These are phyloP conservation scores for Discoglossus pictus DNA, from an alignment of 2,797 vertebrate species.

Conservation along the genomic window DNA sequence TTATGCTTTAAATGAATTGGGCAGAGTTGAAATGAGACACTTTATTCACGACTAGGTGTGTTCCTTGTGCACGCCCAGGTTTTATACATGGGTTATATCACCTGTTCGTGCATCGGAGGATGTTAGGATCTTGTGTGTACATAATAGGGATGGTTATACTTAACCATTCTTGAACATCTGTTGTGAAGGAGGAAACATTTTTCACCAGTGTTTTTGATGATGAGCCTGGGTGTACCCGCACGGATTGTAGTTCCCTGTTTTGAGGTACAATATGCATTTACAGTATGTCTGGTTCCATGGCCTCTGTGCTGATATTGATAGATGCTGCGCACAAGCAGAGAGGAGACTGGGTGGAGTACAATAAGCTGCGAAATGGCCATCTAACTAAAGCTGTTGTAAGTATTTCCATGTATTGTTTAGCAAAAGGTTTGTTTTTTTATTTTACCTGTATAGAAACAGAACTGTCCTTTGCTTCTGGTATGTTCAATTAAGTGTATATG, in stretches of 20 bases:
- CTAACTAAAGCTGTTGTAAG: slow-evolving; percentile 52
- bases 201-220: too few relatives aligned
- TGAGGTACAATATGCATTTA: neutral
- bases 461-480: too few relatives aligned
- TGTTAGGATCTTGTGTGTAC: neutral
- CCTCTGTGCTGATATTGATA: slow-evolving; percentile 62
- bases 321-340: slow-evolving; percentile 67
- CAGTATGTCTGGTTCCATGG: slow-evolving; percentile 1
- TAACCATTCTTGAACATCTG: too few relatives aligned
- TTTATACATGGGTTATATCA: slow-evolving; percentile 15
- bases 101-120: slow-evolving; percentile 1
- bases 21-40: slow-evolving; percentile 18
- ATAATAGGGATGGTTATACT: neutral
- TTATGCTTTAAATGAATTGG: slow-evolving; percentile 8
- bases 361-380: slow-evolving; percentile 70
- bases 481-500: too few relatives aligned
- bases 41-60: slow-evolving; percentile 44
- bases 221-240: too few relatives aligned
- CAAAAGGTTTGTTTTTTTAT: too few relatives aligned
- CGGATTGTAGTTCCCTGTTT: too few relatives aligned
- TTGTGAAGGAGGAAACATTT: too few relatives aligned
- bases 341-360: slow-evolving; percentile 79
- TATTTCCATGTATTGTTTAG: too few relatives aligned
- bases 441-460: too few relatives aligned
- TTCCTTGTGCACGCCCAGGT: slow-evolving; percentile 29